phyloP scores from a whole-genome alignment of 2,888 invertebrate genomes.

The Cephalotes varians region DNA sequence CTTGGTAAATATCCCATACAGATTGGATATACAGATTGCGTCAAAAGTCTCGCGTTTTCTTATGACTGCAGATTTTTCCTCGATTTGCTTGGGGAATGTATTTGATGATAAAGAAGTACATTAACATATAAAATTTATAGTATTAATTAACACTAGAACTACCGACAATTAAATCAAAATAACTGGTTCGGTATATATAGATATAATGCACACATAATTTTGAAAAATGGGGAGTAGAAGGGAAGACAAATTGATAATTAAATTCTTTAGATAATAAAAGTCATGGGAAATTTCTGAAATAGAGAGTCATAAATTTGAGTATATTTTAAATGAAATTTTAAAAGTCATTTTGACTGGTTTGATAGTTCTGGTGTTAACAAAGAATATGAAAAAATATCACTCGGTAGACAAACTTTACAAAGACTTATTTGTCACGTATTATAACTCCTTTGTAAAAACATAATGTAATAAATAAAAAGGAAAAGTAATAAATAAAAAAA shows the following conservation, averaged over 20 bases:
- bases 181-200: no score
- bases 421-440: background rate
- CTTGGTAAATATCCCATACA: constrained; percentile 33
- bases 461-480: background rate
- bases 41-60: background rate
- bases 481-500: background rate
- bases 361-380: no score
- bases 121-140: background rate
- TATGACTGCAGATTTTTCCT: background rate
- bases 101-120: background rate
- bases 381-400: background rate
- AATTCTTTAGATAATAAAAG: no score
- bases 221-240: no score
- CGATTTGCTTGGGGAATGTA: background rate
- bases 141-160: no score
- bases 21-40: constrained; percentile 2
- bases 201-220: no score
- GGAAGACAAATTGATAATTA: no score
- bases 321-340: no score
- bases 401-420: background rate
- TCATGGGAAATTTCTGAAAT: no score
- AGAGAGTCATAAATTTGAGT: no score
- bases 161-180: no score
- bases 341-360: no score
- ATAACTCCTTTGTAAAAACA: background rate